These are phyloP conservation scores for Idaea dimidiata DNA, from an alignment of 2,888 invertebrate genomes.

Conservation along the genomic window DNA sequence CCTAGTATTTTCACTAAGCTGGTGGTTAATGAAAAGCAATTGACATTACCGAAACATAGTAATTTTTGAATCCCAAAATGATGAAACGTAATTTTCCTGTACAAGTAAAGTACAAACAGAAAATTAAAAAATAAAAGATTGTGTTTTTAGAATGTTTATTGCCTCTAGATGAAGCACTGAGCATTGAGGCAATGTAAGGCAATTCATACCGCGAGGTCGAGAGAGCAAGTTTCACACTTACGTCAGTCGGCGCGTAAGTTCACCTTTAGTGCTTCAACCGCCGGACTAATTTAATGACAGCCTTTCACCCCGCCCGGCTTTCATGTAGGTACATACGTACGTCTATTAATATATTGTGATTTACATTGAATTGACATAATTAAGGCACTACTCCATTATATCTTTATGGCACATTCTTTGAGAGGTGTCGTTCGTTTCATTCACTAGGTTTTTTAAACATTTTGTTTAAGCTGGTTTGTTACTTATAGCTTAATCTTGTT, in stretches of 20 bases:
- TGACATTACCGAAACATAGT: too few species aligned
- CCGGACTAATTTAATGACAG: conserved; percentile 77
- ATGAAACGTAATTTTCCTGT: too few species aligned
- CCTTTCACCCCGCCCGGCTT: conserved; percentile 49
- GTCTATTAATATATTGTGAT: conserved; percentile 41
- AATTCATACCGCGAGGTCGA: conserved; percentile 46
- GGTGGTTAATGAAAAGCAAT: too few species aligned
- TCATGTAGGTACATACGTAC: conserved; percentile 31
- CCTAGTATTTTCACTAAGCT: too few species aligned
- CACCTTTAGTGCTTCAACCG: conserved; percentile 72
- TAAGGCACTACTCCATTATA: conserved; percentile 39
- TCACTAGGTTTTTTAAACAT: not conserved
- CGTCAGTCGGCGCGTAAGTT: conserved; percentile 65
- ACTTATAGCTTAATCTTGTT: not conserved
- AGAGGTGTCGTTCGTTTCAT: conserved; percentile 18
- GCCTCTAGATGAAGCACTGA: conserved; percentile 68
- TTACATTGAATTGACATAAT: conserved; percentile 47
- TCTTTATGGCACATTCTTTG: conserved; percentile 27
- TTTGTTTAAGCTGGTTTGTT: not conserved
- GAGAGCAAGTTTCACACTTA: conserved; percentile 75
- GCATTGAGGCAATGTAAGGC: conserved; percentile 63
- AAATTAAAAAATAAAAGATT: conserved; percentile 15
- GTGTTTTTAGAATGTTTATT: conserved; percentile 57
- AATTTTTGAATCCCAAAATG: too few species aligned
- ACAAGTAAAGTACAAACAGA: not conserved